phyloP scores from a whole-genome alignment of 2,888 invertebrate genomes.

The Prosapia bicincta region DNA sequence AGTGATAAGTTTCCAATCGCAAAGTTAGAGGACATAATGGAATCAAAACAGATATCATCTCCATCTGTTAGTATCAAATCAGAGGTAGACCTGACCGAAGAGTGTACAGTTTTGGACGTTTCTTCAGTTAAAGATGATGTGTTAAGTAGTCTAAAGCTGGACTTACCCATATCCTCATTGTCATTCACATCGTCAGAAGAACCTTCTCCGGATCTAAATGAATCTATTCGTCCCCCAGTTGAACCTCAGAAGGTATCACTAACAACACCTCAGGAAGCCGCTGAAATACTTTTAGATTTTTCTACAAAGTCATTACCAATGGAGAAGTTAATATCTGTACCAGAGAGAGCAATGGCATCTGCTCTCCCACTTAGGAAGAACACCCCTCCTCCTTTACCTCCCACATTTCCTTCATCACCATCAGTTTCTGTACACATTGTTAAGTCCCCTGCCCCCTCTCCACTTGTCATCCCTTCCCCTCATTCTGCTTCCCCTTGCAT shows the following conservation, averaged over 20 bases:
- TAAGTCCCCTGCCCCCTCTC: constrained; percentile 66
- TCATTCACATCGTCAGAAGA: constrained; percentile 33
- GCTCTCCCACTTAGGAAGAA: constrained; percentile 46
- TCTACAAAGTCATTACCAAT: constrained; percentile 43
- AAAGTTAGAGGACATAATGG: constrained; percentile 20
- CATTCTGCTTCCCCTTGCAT: constrained; percentile 73
- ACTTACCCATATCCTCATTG: constrained; percentile 35
- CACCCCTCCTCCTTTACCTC: constrained; percentile 43
- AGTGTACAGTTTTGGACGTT: constrained; percentile 20
- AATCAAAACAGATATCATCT: constrained; percentile 14
- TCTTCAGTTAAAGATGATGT: constrained; percentile 34
- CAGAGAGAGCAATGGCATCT: constrained; percentile 56
- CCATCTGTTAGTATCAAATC: constrained; percentile 17
- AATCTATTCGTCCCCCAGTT: constrained; percentile 25
- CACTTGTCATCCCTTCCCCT: constrained; percentile 69
- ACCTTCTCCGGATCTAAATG: constrained; percentile 28
- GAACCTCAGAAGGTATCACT: constrained; percentile 10
- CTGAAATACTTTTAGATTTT: constrained; percentile 64
- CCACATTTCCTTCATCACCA: constrained; percentile 48
- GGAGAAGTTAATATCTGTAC: constrained; percentile 44
- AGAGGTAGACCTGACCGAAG: constrained; percentile 17
- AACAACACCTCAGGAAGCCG: constrained; percentile 57
- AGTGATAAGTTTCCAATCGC: constrained; percentile 16
- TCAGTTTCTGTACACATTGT: constrained; percentile 72
- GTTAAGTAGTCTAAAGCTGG: constrained; percentile 36